These are phyloP conservation scores for Thunnus albacares DNA, from an alignment of 2,797 vertebrate species.

Conservation along the genomic window DNA sequence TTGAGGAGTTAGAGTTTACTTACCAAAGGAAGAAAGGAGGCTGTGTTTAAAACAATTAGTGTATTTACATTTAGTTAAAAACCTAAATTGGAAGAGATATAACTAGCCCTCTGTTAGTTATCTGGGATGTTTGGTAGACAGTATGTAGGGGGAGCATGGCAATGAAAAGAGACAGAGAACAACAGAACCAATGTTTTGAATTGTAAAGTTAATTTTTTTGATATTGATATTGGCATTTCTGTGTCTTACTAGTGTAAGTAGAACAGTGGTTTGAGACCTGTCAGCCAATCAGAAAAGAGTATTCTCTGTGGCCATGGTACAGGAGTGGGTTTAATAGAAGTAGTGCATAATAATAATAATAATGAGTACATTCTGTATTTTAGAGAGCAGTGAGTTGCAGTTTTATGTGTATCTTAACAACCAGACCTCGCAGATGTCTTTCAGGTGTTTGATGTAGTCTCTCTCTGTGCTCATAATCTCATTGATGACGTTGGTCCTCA, in stretches of 20 bases:
- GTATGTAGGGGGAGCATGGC: not conserved
- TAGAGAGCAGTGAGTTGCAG: no score
- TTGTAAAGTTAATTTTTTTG: no score
- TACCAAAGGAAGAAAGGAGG: no score
- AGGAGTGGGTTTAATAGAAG: not conserved
- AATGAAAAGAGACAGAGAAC: not conserved
- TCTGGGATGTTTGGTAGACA: not conserved
- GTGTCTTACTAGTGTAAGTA: no score
- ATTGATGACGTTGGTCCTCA: conserved; percentile 97
- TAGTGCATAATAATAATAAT: not conserved
- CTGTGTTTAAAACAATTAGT: no score
- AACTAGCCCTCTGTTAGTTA: no score
- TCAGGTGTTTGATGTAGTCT: conserved; percentile 97
- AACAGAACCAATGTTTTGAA: not conserved
- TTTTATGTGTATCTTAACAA: not conserved
- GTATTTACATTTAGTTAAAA: no score
- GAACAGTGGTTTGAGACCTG: not conserved
- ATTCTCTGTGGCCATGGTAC: no score
- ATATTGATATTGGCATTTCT: no score
- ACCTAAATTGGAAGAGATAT: no score
- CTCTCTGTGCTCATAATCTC: conserved; percentile 98
- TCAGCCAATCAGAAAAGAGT: not conserved
- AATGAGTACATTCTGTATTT: not conserved
- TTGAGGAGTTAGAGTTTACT: no score
- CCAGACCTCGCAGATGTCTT: conserved; percentile 96